A percentile compares a stretch with the other conserved stretches of the same genome.
These are phyloP conservation scores for Larimichthys crocea DNA, from an alignment of 2,113 vertebrate species.

Conservation along the genomic window DNA sequence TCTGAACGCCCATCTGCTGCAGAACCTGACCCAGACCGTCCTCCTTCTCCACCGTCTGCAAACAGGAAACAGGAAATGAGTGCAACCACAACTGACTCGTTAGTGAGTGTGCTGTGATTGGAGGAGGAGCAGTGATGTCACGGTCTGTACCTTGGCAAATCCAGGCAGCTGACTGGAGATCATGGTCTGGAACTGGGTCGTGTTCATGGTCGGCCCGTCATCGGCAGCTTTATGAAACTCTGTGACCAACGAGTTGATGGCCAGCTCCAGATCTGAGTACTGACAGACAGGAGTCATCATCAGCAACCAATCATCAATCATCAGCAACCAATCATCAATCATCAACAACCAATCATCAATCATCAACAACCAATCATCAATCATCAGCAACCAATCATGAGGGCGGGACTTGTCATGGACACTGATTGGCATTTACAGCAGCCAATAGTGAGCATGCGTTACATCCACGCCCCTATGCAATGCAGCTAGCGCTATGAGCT, in stretches of 20 bases:
- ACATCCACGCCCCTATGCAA: too few relatives aligned
- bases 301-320: not conserved
- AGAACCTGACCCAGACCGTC: conserved; percentile 53
- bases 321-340: too few relatives aligned
- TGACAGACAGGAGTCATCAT: conserved; percentile 16
- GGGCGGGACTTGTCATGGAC: too few relatives aligned
- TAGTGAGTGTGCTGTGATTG: not conserved
- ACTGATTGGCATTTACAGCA: too few relatives aligned
- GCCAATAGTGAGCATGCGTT: too few relatives aligned
- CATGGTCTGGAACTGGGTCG: conserved; percentile 72
- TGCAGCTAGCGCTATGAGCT: too few relatives aligned
- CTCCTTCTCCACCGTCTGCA: conserved; percentile 48
- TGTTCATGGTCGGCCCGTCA: conserved; percentile 53
- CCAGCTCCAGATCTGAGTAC: conserved; percentile 75
- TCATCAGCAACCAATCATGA: too few relatives aligned
- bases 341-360: too few relatives aligned
- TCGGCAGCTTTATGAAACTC: conserved; percentile 68
- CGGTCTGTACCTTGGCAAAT: conserved; percentile 48
- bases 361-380: too few relatives aligned
- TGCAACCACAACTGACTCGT: too few relatives aligned
- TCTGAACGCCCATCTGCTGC: conserved; percentile 61
- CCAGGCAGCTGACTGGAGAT: conserved; percentile 63
- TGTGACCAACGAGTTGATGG: conserved; percentile 66
- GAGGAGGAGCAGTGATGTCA: conserved; percentile 16
- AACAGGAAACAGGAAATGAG: conserved; percentile 17